These are phyloP conservation scores for Euzophera pinguis DNA, from an alignment of 2,888 invertebrate genomes.

Conservation along the genomic window DNA sequence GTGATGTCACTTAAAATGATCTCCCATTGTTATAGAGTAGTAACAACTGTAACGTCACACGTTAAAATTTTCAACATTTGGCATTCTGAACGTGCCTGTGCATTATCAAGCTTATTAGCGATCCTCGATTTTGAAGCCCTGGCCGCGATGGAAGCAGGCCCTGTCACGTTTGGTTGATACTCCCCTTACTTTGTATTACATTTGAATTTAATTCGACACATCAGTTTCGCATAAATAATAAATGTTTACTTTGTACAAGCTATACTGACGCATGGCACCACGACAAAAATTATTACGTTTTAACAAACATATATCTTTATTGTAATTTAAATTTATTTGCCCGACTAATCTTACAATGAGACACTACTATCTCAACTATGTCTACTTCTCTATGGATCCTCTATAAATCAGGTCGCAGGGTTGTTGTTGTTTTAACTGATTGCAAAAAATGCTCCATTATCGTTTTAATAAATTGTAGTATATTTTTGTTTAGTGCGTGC, in stretches of 20 bases:
- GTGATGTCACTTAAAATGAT: not conserved
- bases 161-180: slow-evolving; percentile 64
- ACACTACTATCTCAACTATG: too few species aligned
- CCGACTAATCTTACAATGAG: too few species aligned
- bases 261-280: too few species aligned
- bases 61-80: slow-evolving; percentile 64
- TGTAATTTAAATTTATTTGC: too few species aligned
- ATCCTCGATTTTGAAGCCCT: slow-evolving; percentile 52
- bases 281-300: too few species aligned
- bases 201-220: slow-evolving; percentile 38
- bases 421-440: too few species aligned
- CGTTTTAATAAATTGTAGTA: too few species aligned
- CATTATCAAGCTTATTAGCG: slow-evolving; percentile 75
- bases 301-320: too few species aligned
- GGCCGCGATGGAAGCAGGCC: slow-evolving; percentile 41
- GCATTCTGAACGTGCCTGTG: slow-evolving; percentile 59
- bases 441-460: too few species aligned
- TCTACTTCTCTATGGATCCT: too few species aligned
- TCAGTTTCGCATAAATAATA: slow-evolving; percentile 22
- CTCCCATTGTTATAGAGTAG: slow-evolving; percentile 28
- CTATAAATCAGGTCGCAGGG: too few species aligned
- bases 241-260: not conserved
- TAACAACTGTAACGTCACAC: slow-evolving; percentile 48
- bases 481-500: too few species aligned
- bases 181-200: slow-evolving; percentile 44